Conservation (phyloP, 2,113 vertebrate genomes). For the Rhinoptilus africanus region DNA sequence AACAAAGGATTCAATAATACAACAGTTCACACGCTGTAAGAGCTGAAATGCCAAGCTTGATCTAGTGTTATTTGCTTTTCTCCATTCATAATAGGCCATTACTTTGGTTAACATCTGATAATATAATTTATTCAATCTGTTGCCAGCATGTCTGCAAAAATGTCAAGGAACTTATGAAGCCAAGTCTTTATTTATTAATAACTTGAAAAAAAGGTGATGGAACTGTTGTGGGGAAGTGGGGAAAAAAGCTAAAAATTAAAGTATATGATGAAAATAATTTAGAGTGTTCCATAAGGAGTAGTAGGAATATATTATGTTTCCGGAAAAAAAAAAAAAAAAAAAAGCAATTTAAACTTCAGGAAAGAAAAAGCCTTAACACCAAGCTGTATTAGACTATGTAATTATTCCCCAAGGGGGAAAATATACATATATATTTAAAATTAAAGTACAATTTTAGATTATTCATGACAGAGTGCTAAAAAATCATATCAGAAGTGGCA, state of each 20-base stretch:
- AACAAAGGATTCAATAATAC: background rate
- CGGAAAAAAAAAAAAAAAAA: background rate
- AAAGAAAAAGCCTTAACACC: conserved; percentile 9
- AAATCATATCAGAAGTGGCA: background rate
- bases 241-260: background rate
- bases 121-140: background rate
- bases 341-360: background rate
- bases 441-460: conserved; percentile 2
- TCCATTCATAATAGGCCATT: background rate
- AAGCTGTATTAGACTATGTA: conserved; percentile 35
- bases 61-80: background rate
- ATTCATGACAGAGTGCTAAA: conserved; percentile 25
- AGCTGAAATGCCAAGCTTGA: background rate
- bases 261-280: conserved; percentile 2
- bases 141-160: conserved; percentile 17
- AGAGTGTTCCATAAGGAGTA: background rate
- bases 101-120: background rate
- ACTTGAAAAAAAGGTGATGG: background rate
- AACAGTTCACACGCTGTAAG: background rate
- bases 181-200: conserved; percentile 27
- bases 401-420: conserved; percentile 17
- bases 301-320: background rate
- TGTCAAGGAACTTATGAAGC: background rate
- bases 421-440: conserved; percentile 20
- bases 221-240: background rate